Evolutionary conservation across 1,140 invertebrate species (phyloP), one percentile per base, ranked within the genome.

Genomic region (Drosophila mayri): DNA sequence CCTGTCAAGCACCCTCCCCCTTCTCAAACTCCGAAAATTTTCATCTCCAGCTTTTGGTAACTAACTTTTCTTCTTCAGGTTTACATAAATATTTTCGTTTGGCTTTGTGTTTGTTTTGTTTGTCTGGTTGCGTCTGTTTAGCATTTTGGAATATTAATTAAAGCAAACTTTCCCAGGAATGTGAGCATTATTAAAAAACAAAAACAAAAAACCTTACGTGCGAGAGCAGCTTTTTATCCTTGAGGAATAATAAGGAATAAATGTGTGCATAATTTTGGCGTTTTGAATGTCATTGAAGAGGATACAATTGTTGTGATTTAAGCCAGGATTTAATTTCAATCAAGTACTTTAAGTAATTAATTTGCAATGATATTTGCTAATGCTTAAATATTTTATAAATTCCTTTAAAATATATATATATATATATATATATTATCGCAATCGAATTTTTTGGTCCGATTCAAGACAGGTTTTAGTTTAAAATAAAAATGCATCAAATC

Each of bases 91-190:
- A 72, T 72, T 72, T 60, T 60, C 54, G 50, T 38, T 55, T 18
- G 32, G 30, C 47, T 40, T 40, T 55, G 52, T 54, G 35, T 54
- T 63, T 63, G 60, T 66, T 61, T 72, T 59, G 43, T 73, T 73
- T 72, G 41, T 60, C 70, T 72, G 70, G 70, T 60, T 73, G 41
- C 50, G 44, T 72, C 44, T 50, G 67, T 37, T 73, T 72, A 49
- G 67, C 67, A 73, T 73, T 73, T 72, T 35, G 25, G 70, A 72
- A 72, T 73, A 73, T 72, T 72, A 73, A 73, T 73, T 72, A 73
- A 73, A 71, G 28, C 30, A 73, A 73, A 72, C 70, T 72, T 73
- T 60, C 14, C n/a, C n/a, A 14, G 20, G 44, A 60, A 73, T 73
- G 67, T 47, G 44, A 72, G 68, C 38, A 50, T 60, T 60, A 49